phyloP scores from a whole-genome alignment of 1,140 invertebrate species.

The Protaetia brevitarsis region DNA sequence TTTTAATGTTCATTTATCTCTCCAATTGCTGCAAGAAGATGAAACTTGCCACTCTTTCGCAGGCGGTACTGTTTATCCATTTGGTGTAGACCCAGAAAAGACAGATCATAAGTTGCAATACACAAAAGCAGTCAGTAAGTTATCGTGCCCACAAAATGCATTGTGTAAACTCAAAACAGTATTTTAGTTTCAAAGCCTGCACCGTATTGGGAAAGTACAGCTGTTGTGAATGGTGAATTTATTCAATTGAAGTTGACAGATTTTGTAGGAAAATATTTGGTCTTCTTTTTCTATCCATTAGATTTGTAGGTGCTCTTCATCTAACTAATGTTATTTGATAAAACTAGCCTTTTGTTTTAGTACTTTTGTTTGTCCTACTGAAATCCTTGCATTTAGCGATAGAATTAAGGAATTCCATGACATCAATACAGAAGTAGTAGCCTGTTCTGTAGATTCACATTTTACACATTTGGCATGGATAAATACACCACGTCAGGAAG shows the following conservation, averaged over 20 bases:
- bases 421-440: conserved; percentile 87
- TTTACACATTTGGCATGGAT: conserved; percentile 96
- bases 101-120: conserved; percentile 85
- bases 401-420: conserved; percentile 81
- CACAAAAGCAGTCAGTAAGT: conserved; percentile 92
- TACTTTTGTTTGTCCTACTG: conserved; percentile 95
- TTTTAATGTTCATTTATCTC: conserved; percentile 21
- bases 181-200: conserved; percentile 81
- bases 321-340: conserved; percentile 28
- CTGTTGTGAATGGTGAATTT: conserved; percentile 91
- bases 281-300: conserved; percentile 96
- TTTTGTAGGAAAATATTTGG: conserved; percentile 91
- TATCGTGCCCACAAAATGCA: conserved; percentile 23
- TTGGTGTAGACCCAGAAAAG: conserved; percentile 63
- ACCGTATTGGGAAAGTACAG: conserved; percentile 80
- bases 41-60: conserved; percentile 80
- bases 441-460: conserved; percentile 91
- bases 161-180: conserved; percentile 31
- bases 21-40: conserved; percentile 49
- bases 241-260: conserved; percentile 83
- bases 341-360: conserved; percentile 57
- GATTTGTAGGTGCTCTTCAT: conserved; percentile 84
- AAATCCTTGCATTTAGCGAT: conserved; percentile 94
- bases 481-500: conserved; percentile 85
- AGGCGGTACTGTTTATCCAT: conserved; percentile 83